These are phyloP conservation scores for Lasioglossum vierecki DNA, from an alignment of 2,888 invertebrate genomes.

Conservation along the genomic window DNA sequence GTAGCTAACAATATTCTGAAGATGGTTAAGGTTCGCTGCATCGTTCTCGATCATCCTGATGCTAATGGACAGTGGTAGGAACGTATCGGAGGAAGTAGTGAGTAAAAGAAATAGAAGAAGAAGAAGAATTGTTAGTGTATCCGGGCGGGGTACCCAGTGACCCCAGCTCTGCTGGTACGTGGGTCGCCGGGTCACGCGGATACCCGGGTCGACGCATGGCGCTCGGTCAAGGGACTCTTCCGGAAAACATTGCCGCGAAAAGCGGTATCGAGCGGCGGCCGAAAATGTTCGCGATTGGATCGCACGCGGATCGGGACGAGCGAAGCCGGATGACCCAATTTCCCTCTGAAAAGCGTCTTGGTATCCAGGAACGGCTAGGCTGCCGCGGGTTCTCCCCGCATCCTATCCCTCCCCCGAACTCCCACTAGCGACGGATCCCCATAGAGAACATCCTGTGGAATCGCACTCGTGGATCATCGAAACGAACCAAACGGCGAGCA, in stretches of 20 bases:
- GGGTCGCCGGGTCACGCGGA: conserved; percentile 77
- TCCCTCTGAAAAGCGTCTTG: conserved; percentile 27
- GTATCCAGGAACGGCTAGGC: conserved; percentile 9
- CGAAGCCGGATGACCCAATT: conserved; percentile 56
- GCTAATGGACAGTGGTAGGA: neutral
- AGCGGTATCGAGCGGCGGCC: conserved; percentile 20
- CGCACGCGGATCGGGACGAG: conserved; percentile 5
- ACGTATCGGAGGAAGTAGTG: neutral
- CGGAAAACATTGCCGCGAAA: conserved; percentile 45
- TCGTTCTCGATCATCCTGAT: no score
- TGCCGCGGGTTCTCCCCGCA: neutral
- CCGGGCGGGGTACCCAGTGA: conserved; percentile 72
- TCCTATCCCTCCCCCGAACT: neutral
- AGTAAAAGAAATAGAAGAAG: neutral
- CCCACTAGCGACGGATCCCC: neutral
- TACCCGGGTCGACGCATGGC: conserved; percentile 76
- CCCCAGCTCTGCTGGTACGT: conserved; percentile 70
- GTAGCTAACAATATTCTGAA: neutral
- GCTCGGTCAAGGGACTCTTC: conserved; percentile 70
- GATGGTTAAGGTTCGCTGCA: neutral
- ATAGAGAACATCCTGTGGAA: neutral
- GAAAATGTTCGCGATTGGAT: conserved; percentile 32
- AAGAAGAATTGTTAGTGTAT: conserved; percentile 30
- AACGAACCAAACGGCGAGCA: neutral
- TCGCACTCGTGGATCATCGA: neutral